These are phyloP conservation scores for Lordiphosa clarofinis DNA, from an alignment of 1,140 invertebrate genomes.

Conservation along the genomic window DNA sequence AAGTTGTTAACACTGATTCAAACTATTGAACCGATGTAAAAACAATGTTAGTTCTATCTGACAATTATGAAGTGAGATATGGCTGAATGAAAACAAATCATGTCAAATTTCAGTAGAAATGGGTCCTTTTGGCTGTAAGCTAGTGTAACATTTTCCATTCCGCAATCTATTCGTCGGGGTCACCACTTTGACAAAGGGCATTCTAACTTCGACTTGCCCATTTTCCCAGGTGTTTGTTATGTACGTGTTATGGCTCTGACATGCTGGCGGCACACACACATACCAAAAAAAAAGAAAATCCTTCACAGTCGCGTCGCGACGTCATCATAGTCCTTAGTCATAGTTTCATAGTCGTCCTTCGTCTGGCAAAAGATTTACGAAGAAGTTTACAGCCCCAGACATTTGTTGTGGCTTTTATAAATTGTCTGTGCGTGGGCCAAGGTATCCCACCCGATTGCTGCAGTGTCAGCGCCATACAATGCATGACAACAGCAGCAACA, in stretches of 20 bases:
- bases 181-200: conserved; percentile 2
- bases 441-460: conserved; percentile 49
- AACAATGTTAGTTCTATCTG: no score
- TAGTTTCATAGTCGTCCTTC: conserved; percentile 14
- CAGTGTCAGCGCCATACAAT: conserved; percentile 55
- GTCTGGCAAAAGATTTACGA: conserved; percentile 64
- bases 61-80: no score
- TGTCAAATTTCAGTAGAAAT: no score
- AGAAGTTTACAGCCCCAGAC: conserved; percentile 71
- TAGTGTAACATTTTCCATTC: no score
- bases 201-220: neutral
- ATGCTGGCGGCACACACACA: conserved; percentile 59
- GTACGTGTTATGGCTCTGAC: conserved; percentile 44
- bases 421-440: conserved; percentile 73
- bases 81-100: no score
- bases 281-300: conserved; percentile 66
- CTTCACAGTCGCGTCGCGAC: conserved; percentile 51
- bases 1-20: no score
- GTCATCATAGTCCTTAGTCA: conserved; percentile 30
- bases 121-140: no score
- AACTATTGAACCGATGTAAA: no score
- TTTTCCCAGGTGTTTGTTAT: neutral
- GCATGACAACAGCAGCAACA: conserved; percentile 18
- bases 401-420: conserved; percentile 76
- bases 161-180: no score